Base-by-base conservation (phyloP, 2,797 vertebrate species). In the Propithecus perrieri region DNA sequence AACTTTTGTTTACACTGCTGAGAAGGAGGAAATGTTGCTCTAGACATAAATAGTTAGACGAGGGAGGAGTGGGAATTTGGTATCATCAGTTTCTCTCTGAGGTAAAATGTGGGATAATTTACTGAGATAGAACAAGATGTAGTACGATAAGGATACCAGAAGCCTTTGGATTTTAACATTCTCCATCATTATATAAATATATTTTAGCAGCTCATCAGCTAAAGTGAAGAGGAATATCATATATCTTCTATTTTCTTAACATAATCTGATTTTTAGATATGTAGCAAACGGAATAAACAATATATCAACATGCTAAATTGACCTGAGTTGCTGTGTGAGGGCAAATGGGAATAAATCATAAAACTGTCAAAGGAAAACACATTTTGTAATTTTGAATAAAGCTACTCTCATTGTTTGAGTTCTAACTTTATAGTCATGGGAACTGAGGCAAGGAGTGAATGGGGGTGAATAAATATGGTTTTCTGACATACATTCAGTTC, bases 331-430 rank as follows among this genome's bases (percentile, higher is more conserved):
- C 22, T 85, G 0, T 35, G 10, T 90, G 18, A 48, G 38, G 59
- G 15, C 33, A 41, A 81, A 78, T 5, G 38, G 26, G 12, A 71
- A 48, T 20, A 20, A 50, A 55, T 74, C 46, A 74, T 63, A 57
- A 5, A 78, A 41, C 5, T 79, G 20, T 50, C 11, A 35, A 2
- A 76, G 13, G 43, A 67, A 71, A 88, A 33, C 7, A 67, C 12
- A 85, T 46, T 61, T 83, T 69, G 26, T 63, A 88, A 48, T 89
- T 91, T 81, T 91, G 14, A 95, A 91, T 80, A 50, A 91, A 85
- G 18, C 3, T 91, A 7, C 28, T 92, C 24, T 79, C 4, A 17
- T 67, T 33, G 1, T n/a, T 83, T 57, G 22, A 93, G 3, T 63
- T 89, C 24, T 92, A 71, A 61, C 50, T 81, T 87, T 63, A 41